Evolutionary conservation across 2,113 vertebrate genomes (phyloP), one percentile per base, ranked within the genome.

Genomic region (Oreochromis niloticus): DNA sequence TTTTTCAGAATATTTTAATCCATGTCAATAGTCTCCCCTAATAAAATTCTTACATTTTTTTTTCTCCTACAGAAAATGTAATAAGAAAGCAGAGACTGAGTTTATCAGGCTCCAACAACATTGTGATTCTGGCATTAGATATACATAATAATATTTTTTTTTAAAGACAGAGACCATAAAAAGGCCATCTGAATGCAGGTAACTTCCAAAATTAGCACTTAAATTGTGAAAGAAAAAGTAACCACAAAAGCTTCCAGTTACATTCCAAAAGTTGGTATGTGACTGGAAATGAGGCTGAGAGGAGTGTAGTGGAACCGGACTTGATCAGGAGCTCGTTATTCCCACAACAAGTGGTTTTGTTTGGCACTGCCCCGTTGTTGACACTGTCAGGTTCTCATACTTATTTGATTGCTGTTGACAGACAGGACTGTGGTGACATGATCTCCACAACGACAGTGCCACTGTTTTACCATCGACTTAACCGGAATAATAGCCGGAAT

Each of bases 281-380:
- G 54, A 78, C 63, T 82, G 46, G 39, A 63, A 84, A 39, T 68
- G 78, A 57, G 54, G 63, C 56, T 36, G 83, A 85, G 57, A 13
- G 6, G 41, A 82, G 81, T 66, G 81, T 1, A 46, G 39, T 78
- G 80, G 82, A 91, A 88, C 92, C 57, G 19, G 90, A 91, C 71
- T 63, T 88, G 84, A 90, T 91, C 55, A 27, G 22, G 55, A 57
- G 55, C 55, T 57, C 55, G 27, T 68, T 68, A 27, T 22, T 5
- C 63, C 8, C 6, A 39, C 63, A 66, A 73, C 56, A 87, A 91
- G 73, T 86, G 41, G 81, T 92, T 95, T 92, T 88, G 88, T 91
- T 93, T 95, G 90, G 91, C 93, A 73, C 86, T 16, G 57, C 82
- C 90, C 80, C 50, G 73, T 86, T 89, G 89, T 94, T 91, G 90